These are phyloP conservation scores for Drosophila sturtevanti DNA, from an alignment of 1,140 invertebrate genomes.

Conservation along the genomic window DNA sequence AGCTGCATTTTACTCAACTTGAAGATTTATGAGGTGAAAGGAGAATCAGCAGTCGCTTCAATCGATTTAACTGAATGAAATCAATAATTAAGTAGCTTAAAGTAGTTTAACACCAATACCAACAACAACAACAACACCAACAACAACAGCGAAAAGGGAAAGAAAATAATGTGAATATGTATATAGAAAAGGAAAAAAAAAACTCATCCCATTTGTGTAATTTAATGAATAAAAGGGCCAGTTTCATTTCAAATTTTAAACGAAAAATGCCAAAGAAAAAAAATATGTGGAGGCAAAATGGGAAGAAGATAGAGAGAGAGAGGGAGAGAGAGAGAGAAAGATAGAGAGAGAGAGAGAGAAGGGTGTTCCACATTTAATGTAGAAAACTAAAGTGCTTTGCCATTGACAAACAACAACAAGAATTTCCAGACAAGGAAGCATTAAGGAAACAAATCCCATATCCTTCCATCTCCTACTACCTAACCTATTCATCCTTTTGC, in stretches of 20 bases:
- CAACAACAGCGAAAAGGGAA: no score
- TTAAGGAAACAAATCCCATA: not conserved
- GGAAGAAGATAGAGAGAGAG: not conserved
- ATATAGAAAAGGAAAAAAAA: conserved; percentile 2
- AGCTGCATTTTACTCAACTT: conserved; percentile 7
- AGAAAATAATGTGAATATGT: no score
- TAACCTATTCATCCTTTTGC: not conserved
- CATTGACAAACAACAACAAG: conserved; percentile 40
- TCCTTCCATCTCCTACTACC: no score
- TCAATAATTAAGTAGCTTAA: conserved; percentile 72
- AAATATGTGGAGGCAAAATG: not conserved
- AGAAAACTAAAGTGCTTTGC: conserved; percentile 47
- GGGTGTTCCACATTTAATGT: conserved; percentile 32
- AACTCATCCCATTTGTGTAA: conserved; percentile 10
- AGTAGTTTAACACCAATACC: not conserved
- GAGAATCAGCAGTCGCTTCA: conserved; percentile 15
- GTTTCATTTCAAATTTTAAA: conserved; percentile 15
- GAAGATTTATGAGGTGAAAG: conserved; percentile 57
- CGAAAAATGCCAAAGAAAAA: conserved; percentile 1
- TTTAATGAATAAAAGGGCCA: conserved; percentile 40
- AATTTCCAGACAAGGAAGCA: conserved; percentile 26
- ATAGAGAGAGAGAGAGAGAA: no score
- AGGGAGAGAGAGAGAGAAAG: not conserved
- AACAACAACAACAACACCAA: no score
- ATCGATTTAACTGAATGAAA: conserved; percentile 17